These are phyloP conservation scores for Antheraea mylitta DNA, from an alignment of 1,140 invertebrate genomes.

Conservation along the genomic window DNA sequence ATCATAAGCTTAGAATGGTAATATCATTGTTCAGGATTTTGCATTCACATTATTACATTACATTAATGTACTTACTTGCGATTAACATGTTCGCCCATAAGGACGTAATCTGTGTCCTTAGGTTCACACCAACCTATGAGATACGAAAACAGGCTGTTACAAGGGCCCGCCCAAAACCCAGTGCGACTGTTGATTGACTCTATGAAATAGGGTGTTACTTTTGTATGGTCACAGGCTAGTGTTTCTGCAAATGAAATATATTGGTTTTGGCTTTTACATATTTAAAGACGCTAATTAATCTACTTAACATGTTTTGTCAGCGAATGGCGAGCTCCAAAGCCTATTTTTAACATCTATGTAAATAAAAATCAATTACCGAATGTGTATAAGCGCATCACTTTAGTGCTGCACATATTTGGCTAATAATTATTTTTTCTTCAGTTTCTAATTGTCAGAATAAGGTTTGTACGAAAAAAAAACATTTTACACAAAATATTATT, in stretches of 20 bases:
- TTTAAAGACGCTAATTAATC: neutral
- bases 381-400: too few relatives aligned
- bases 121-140: conserved; percentile 90
- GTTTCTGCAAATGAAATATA: conserved; percentile 82
- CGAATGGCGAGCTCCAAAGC: too few relatives aligned
- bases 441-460: too few relatives aligned
- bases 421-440: too few relatives aligned
- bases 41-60: neutral
- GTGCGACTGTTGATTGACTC: conserved; percentile 88
- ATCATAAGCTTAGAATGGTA: too few relatives aligned
- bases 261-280: neutral
- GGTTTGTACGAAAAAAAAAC: too few relatives aligned
- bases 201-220: conserved; percentile 92
- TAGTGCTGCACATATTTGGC: too few relatives aligned
- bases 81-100: conserved; percentile 90
- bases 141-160: conserved; percentile 88
- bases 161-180: conserved; percentile 91
- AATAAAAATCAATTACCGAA: too few relatives aligned
- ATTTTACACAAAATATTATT: too few relatives aligned
- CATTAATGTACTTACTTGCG: conserved; percentile 80
- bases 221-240: conserved; percentile 91
- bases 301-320: too few relatives aligned
- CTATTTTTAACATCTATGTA: too few relatives aligned
- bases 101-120: conserved; percentile 86
- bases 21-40: too few relatives aligned